These are phyloP conservation scores for Chloropsis hardwickii DNA, from an alignment of 2,113 vertebrate species.

Conservation along the genomic window DNA sequence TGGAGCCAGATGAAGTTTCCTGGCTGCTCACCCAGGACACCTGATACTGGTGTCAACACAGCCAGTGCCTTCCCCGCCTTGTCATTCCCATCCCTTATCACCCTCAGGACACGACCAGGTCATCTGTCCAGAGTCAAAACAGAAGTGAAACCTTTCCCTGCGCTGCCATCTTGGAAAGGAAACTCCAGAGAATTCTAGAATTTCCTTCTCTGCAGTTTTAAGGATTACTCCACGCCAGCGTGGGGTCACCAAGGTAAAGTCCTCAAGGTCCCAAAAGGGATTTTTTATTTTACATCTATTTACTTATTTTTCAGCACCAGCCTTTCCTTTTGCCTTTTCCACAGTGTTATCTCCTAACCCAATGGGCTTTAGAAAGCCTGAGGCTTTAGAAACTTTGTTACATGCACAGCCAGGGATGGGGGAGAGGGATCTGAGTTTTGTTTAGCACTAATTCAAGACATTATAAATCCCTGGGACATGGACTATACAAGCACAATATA, in stretches of 20 bases:
- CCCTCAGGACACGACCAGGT: accelerated
- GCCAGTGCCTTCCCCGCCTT: neutral
- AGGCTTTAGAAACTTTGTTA: neutral
- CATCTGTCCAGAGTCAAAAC: neutral
- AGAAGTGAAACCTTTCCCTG: neutral
- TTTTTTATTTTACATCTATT: neutral
- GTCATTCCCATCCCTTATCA: neutral
- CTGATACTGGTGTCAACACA: neutral
- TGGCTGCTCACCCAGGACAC: neutral
- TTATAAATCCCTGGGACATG: neutral
- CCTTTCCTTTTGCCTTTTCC: neutral
- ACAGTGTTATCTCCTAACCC: neutral
- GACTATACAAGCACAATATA: neutral
- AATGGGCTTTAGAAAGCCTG: neutral
- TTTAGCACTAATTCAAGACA: neutral
- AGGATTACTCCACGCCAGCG: accelerated
- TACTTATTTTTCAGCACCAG: neutral
- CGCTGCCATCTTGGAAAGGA: neutral
- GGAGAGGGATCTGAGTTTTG: neutral
- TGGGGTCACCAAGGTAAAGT: neutral
- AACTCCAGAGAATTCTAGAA: neutral
- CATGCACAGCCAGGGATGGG: neutral
- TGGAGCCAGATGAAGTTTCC: neutral
- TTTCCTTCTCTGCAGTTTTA: neutral
- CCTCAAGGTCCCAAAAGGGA: neutral